Evolutionary conservation across 2,113 vertebrate genomes (phyloP).

Genomic region (Cyprinodon tularosa): DNA sequence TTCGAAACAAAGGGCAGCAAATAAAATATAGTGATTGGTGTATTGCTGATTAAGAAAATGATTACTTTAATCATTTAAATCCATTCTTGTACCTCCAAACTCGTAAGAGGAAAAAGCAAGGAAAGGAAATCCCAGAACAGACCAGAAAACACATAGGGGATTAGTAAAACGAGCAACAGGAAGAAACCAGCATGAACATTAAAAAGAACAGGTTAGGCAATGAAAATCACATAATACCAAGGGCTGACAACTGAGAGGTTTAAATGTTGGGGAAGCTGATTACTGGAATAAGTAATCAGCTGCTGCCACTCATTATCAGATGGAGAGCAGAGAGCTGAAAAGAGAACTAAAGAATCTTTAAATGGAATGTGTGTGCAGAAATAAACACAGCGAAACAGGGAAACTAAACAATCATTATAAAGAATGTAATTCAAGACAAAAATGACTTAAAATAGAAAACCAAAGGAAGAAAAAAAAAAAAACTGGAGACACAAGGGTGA

Average conservation of each 20-base stretch:
- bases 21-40: background rate
- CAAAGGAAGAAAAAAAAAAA: too few species aligned
- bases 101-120: background rate
- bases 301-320: background rate
- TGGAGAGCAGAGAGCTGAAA: background rate
- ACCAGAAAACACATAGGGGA: too few species aligned
- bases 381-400: too few species aligned
- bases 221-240: background rate
- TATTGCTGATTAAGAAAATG: background rate
- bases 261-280: background rate
- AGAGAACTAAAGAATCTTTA: too few species aligned
- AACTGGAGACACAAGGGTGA: too few species aligned
- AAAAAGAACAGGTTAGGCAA: background rate
- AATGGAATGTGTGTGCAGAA: too few species aligned
- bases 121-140: background rate
- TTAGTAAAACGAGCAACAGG: background rate
- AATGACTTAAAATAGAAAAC: too few species aligned
- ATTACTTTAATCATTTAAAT: background rate
- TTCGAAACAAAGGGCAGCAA: background rate
- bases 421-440: too few species aligned
- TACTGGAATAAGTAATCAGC: background rate
- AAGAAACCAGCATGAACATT: background rate
- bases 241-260: background rate
- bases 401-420: too few species aligned
- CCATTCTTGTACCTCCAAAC: background rate